Evolutionary conservation across 30 jellyfish, hydroid and myxozoan genomes (phyloP).

Genomic region (Nemopilema nomurai): DNA sequence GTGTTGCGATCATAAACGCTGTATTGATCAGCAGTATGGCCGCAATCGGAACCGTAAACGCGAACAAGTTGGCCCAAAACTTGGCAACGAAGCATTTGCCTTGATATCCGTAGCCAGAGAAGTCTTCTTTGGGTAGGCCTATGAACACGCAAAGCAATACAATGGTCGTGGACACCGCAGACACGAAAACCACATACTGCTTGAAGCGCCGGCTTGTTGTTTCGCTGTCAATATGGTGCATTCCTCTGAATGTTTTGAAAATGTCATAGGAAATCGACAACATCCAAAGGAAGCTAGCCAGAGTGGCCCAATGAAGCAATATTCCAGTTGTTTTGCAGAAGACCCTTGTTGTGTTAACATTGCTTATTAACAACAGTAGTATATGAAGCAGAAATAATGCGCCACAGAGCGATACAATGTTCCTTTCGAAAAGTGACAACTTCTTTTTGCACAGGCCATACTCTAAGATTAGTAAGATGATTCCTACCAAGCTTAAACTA

Average conservation of each 20-base stretch:
- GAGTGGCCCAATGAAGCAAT: constrained; percentile 55
- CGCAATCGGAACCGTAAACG: constrained; percentile 35
- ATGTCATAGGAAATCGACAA: constrained; percentile 39
- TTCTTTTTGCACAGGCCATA: constrained; percentile 2
- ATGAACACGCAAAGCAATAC: constrained; percentile 35
- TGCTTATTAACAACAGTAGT: constrained; percentile 17
- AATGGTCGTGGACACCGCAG: constrained; percentile 2
- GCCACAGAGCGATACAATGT: constrained; percentile 17
- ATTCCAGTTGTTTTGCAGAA: constrained; percentile 41
- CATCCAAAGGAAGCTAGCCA: constrained; percentile 55
- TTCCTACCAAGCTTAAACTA: constrained; percentile 27
- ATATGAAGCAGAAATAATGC: constrained; percentile 13
- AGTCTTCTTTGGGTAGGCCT: constrained; percentile 29
- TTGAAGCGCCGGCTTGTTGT: constrained; percentile 9
- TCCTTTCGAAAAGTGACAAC: constrained; percentile 27
- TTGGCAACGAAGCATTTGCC: constrained; percentile 46
- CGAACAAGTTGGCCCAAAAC: constrained; percentile 51
- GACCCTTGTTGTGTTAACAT: background rate
- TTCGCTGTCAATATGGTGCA: constrained; percentile 1
- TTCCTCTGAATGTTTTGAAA: constrained; percentile 39
- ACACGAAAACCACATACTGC: background rate
- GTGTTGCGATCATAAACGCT: constrained; percentile 15
- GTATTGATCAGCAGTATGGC: constrained; percentile 13
- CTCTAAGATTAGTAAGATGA: background rate
- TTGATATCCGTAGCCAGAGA: constrained; percentile 41